These are phyloP conservation scores for Xenops minutus DNA, from an alignment of 2,797 vertebrate species.

Conservation along the genomic window DNA sequence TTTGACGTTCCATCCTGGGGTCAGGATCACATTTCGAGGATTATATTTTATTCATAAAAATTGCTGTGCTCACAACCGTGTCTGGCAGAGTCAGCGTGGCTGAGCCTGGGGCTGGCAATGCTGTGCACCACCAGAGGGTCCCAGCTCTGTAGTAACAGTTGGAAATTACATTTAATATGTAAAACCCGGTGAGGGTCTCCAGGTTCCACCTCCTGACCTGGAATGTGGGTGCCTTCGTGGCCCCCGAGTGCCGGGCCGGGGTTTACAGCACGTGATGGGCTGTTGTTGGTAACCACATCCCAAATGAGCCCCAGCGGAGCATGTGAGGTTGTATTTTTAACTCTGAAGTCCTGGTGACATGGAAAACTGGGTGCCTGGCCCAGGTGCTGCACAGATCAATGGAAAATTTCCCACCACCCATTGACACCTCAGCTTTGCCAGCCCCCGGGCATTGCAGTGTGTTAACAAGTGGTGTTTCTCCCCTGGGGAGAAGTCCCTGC, in stretches of 20 bases:
- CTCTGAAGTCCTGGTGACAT: neutral
- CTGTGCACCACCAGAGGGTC: rapidly evolving
- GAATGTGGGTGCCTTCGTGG: rapidly evolving
- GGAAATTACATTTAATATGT: neutral
- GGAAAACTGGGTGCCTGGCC: neutral
- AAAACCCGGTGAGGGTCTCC: neutral
- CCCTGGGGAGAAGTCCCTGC: rapidly evolving
- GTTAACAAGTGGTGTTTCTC: neutral
- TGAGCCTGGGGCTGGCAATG: neutral
- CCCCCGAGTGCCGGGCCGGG: rapidly evolving
- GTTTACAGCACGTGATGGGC: neutral
- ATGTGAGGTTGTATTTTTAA: constrained; percentile 62
- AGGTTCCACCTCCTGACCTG: neutral
- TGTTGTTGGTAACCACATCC: constrained; percentile 43
- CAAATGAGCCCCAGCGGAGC: rapidly evolving
- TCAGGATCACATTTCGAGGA: neutral
- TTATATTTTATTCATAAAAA: constrained; percentile 25
- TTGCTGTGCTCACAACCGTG: neutral
- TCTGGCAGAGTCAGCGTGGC: neutral
- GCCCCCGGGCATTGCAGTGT: rapidly evolving
- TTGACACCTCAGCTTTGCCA: neutral
- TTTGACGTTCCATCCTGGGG: neutral
- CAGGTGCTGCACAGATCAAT: neutral
- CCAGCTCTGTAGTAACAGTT: neutral
- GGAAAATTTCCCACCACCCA: neutral